Evolutionary conservation across 2,113 vertebrate genomes (phyloP).

Genomic region (Pandion haliaetus): DNA sequence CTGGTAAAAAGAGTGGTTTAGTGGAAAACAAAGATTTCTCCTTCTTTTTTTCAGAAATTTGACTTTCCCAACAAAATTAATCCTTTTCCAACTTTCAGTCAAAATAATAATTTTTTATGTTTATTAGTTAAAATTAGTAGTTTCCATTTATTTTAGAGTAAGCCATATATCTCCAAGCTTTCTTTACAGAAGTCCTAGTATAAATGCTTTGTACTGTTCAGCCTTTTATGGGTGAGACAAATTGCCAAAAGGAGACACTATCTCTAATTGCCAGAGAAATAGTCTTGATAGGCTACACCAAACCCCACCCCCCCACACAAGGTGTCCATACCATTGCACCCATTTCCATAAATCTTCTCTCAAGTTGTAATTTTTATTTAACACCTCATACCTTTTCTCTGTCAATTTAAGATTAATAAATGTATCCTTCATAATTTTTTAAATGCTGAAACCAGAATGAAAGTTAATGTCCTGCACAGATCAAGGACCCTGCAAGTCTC

Average conservation of each 20-base stretch:
- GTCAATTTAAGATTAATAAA: not conserved
- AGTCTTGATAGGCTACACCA: not conserved
- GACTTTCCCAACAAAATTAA: not conserved
- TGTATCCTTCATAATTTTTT: not conserved
- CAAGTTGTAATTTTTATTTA: not conserved
- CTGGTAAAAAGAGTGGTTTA: not conserved
- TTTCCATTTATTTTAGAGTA: not conserved
- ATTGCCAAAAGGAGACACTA: not conserved
- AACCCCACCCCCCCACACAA: not conserved
- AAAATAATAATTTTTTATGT: not conserved
- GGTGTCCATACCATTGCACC: accelerated
- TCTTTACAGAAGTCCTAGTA: not conserved
- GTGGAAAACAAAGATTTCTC: not conserved
- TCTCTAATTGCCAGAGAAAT: not conserved
- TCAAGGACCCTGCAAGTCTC: not conserved
- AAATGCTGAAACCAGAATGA: not conserved
- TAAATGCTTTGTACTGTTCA: not conserved
- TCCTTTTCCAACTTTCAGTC: not conserved
- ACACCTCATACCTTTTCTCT: not conserved
- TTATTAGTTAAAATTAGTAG: not conserved
- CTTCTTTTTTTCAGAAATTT: not conserved
- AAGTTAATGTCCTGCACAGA: not conserved
- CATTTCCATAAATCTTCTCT: not conserved
- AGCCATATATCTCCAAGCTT: not conserved
- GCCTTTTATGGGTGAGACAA: not conserved